Percentiles rank a stretch among this genome's conserved stretches.
Evolutionary conservation across 2,888 invertebrate species (phyloP).

Genomic region (Sepioteuthis lessoniana): DNA sequence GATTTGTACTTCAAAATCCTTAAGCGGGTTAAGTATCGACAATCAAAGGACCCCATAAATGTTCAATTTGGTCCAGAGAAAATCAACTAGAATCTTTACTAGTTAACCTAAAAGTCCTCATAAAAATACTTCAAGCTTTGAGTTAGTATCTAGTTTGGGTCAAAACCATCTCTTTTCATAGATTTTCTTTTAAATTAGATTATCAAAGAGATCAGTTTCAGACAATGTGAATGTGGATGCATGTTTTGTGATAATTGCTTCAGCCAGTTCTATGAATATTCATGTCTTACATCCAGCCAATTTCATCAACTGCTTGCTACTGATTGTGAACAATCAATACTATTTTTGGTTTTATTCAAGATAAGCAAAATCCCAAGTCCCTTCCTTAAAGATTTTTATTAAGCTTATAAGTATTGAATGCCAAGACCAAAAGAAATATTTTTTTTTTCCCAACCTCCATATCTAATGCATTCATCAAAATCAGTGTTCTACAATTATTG

Average conservation of each 20-base stretch:
- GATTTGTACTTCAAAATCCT: too few relatives aligned
- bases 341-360: constrained; percentile 11
- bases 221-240: not conserved
- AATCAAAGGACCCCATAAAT: too few relatives aligned
- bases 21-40: too few relatives aligned
- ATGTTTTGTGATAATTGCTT: not conserved
- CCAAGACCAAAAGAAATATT: not conserved
- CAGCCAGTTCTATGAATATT: not conserved
- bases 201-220: not conserved
- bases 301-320: not conserved
- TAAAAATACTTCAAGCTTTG: not conserved
- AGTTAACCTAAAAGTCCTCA: not conserved
- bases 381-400: not conserved
- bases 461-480: not conserved
- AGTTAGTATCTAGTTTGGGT: not conserved
- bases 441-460: not conserved
- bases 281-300: not conserved
- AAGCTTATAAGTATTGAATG: not conserved
- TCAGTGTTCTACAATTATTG: not conserved
- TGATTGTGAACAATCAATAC: constrained; percentile 4
- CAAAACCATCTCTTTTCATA: not conserved
- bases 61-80: too few relatives aligned
- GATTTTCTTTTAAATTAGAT: constrained; percentile 10
- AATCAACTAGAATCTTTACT: not conserved
- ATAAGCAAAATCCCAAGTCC: not conserved